Conservation (phyloP, 1,140 invertebrate species). For the Pseudomyrmex cubaensis region DNA sequence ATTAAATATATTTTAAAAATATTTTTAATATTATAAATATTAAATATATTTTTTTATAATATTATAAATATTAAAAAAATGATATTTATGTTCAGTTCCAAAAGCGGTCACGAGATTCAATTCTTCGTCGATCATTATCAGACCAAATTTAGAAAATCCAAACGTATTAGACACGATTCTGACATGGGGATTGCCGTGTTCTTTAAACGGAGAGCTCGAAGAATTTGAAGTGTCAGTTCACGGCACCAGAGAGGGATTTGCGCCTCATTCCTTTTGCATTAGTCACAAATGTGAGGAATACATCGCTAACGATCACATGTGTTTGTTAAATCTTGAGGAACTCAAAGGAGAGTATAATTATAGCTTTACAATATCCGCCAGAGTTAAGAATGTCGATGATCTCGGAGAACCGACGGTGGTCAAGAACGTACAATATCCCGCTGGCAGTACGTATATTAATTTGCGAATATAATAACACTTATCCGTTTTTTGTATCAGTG, state of each 20-base stretch:
- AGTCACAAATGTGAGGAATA: slow-evolving; percentile 3
- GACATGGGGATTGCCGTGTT: slow-evolving; percentile 77
- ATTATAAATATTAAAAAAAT: slow-evolving; percentile 8
- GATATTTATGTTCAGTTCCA: slow-evolving; percentile 70
- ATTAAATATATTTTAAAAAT: too few relatives aligned
- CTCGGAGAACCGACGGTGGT: slow-evolving; percentile 55
- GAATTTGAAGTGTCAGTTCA: slow-evolving; percentile 70
- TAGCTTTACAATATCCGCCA: slow-evolving; percentile 71
- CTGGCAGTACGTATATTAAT: slow-evolving; percentile 76
- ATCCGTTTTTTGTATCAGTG: too few relatives aligned
- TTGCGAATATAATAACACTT: neutral
- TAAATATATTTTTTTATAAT: too few relatives aligned
- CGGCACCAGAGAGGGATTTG: slow-evolving; percentile 68
- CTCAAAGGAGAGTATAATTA: slow-evolving; percentile 78
- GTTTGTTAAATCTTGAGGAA: slow-evolving; percentile 67
- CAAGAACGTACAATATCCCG: slow-evolving; percentile 71
- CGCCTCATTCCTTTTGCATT: slow-evolving; percentile 42
- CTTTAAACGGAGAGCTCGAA: slow-evolving; percentile 73
- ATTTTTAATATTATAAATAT: too few relatives aligned
- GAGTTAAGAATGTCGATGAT: slow-evolving; percentile 56
- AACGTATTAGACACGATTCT: slow-evolving; percentile 75
- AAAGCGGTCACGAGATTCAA: slow-evolving; percentile 71
- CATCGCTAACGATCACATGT: slow-evolving; percentile 56
- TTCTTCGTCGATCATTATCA: slow-evolving; percentile 52
- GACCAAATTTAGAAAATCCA: slow-evolving; percentile 57